phyloP scores from a whole-genome alignment of 2,888 invertebrate genomes.

The Actias luna region DNA sequence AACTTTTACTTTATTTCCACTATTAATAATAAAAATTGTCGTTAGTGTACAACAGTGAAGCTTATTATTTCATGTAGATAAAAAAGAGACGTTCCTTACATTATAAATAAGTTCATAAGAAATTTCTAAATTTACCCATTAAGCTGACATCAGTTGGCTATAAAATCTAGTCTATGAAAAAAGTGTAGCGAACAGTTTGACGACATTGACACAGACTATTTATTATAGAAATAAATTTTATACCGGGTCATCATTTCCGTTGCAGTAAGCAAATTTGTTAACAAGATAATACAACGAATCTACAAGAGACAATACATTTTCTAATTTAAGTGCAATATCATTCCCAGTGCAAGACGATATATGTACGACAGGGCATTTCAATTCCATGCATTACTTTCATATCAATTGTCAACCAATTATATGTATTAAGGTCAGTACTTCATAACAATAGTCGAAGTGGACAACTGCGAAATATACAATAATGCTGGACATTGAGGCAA shows the following conservation, averaged over 20 bases:
- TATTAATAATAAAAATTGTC: too few species aligned
- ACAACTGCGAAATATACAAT: not conserved
- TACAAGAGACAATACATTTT: not conserved
- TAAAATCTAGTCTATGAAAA: too few species aligned
- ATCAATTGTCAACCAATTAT: slow-evolving; percentile 8
- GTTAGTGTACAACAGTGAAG: too few species aligned
- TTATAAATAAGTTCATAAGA: too few species aligned
- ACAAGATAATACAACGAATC: not conserved
- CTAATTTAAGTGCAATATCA: not conserved
- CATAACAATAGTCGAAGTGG: not conserved
- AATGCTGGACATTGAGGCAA: too few species aligned
- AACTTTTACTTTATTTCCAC: too few species aligned
- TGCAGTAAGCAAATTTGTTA: not conserved
- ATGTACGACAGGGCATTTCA: not conserved
- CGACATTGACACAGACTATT: not conserved
- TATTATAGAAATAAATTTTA: not conserved
- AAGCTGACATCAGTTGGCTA: too few species aligned
- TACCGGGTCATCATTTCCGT: not conserved
- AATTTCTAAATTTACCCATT: too few species aligned
- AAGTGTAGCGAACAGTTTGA: too few species aligned
- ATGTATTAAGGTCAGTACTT: slow-evolving; percentile 4
- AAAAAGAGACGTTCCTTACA: too few species aligned
- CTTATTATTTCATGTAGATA: too few species aligned
- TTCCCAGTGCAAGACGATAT: not conserved
- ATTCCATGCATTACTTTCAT: slow-evolving; percentile 4